phyloP scores from a whole-genome alignment of 2,888 invertebrate genomes.

The Halictus ligatus region DNA sequence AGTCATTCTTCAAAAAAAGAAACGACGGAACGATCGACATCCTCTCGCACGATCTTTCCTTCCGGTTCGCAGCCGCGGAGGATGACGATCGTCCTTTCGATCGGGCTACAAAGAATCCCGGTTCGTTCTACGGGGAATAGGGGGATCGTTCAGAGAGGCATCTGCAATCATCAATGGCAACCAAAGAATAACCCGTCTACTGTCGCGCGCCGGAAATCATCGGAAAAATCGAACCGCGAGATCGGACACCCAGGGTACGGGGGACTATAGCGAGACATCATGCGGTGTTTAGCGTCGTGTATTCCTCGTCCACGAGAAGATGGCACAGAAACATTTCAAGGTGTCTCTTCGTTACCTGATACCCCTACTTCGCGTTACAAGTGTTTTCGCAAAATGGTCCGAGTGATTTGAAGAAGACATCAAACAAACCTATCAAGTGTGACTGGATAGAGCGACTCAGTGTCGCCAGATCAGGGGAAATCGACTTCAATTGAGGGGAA shows the following conservation, averaged over 20 bases:
- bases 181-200: conserved; percentile 5
- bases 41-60: conserved; percentile 25
- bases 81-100: not conserved
- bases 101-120: conserved; percentile 11
- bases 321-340: not conserved
- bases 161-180: conserved; percentile 54
- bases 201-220: not conserved
- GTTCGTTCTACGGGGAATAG: conserved; percentile 33
- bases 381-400: too few species aligned
- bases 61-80: not conserved
- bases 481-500: too few species aligned
- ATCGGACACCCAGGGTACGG: not conserved
- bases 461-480: too few species aligned
- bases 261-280: not conserved
- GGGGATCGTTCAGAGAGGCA: conserved; percentile 70
- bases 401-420: too few species aligned
- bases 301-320: not conserved
- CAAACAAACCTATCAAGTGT: too few species aligned
- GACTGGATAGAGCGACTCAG: too few species aligned
- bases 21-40: conserved; percentile 29
- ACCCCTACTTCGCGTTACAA: too few species aligned
- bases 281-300: not conserved
- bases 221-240: not conserved
- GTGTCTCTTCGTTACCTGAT: too few species aligned
- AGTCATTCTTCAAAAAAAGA: not conserved